Conservation (phyloP, 2,888 invertebrate genomes). For the Prostheceraeus crozeri region DNA sequence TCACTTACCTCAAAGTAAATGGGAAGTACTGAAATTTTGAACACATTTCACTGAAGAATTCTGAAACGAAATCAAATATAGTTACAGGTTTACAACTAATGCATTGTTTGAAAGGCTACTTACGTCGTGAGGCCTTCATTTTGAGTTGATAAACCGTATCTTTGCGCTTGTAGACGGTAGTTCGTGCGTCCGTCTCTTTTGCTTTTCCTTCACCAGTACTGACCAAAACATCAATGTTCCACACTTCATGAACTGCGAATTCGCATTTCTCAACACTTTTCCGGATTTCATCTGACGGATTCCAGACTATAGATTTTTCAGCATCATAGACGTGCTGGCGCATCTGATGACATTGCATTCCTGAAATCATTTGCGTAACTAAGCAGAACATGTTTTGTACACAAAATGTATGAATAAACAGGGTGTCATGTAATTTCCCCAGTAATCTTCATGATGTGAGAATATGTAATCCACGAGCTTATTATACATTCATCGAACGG, state of each 20-base stretch:
- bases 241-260: constrained; percentile 91
- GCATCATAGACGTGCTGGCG: constrained; percentile 79
- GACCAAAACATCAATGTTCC: constrained; percentile 93
- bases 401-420: background rate
- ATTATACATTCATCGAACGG: too few species aligned
- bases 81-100: background rate
- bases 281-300: constrained; percentile 78
- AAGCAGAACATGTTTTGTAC: constrained; percentile 5
- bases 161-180: constrained; percentile 95
- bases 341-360: constrained; percentile 71
- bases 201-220: constrained; percentile 88
- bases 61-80: constrained; percentile 52
- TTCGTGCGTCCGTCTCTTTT: constrained; percentile 75
- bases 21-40: constrained; percentile 88
- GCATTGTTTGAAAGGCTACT: constrained; percentile 41
- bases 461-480: too few species aligned
- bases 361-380: constrained; percentile 46
- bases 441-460: too few species aligned
- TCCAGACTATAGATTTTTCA: constrained; percentile 91
- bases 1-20: constrained; percentile 81
- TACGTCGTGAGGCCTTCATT: constrained; percentile 78
- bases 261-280: constrained; percentile 94
- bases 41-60: constrained; percentile 58
- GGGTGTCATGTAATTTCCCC: background rate
- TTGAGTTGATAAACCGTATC: constrained; percentile 93